These are phyloP conservation scores for Apis cerana DNA, from an alignment of 1,140 invertebrate species.

Conservation along the genomic window DNA sequence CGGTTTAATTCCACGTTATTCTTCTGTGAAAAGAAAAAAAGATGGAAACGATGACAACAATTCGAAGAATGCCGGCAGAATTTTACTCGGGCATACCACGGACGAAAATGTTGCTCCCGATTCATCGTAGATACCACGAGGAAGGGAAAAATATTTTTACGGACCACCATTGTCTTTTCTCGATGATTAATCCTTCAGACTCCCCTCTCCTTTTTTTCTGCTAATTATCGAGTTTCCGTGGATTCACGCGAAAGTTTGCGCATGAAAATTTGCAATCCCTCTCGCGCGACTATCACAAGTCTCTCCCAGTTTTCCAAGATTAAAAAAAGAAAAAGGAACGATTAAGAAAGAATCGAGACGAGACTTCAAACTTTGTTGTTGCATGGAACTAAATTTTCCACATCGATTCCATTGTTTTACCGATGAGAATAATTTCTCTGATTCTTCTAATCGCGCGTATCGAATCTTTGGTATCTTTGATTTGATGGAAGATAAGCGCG, in stretches of 20 bases:
- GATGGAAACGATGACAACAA: background rate
- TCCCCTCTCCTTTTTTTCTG: constrained; percentile 38
- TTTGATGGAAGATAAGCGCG: too few relatives aligned
- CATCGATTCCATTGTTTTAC: background rate
- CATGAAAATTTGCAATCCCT: background rate
- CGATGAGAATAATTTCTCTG: too few relatives aligned
- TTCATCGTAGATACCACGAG: constrained; percentile 64
- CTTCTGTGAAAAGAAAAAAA: background rate
- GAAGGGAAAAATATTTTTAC: constrained; percentile 71
- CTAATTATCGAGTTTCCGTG: constrained; percentile 27
- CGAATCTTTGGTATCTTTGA: too few relatives aligned
- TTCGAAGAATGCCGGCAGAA: constrained; percentile 4
- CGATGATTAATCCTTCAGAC: constrained; percentile 73
- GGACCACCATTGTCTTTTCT: constrained; percentile 67
- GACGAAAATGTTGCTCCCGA: constrained; percentile 24
- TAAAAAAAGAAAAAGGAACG: too few relatives aligned
- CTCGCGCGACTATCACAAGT: background rate
- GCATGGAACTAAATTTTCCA: too few relatives aligned
- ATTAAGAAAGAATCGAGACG: too few relatives aligned
- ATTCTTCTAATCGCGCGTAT: too few relatives aligned
- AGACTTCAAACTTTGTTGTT: too few relatives aligned
- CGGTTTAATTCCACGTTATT: too few relatives aligned
- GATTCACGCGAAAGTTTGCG: background rate
- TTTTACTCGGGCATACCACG: background rate
- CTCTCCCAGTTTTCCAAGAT: background rate